These are phyloP conservation scores for Ianthella basta DNA, from an alignment of 37 sponge, comb jelly and placozoan species.

Conservation along the genomic window DNA sequence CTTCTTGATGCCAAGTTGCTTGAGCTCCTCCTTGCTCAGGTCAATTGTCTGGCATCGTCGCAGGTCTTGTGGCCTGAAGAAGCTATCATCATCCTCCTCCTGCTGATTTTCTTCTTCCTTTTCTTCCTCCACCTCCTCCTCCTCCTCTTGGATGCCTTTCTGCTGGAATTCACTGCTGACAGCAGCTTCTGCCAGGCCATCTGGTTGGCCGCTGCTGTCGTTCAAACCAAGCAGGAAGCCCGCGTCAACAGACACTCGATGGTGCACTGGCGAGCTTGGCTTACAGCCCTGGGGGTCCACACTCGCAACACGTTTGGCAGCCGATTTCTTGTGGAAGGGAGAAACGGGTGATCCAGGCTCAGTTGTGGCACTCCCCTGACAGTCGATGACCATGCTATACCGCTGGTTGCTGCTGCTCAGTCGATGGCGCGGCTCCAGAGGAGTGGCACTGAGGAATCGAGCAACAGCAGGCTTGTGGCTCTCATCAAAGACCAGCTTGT, in stretches of 20 bases:
- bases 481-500: conserved; percentile 50
- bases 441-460: conserved; percentile 34
- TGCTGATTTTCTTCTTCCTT: neutral
- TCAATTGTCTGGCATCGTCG: conserved; percentile 18
- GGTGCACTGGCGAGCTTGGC: neutral
- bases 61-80: conserved; percentile 3
- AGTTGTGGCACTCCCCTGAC: neutral
- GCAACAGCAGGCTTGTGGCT: neutral
- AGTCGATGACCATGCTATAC: neutral
- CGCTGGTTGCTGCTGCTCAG: neutral
- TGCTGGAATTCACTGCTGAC: neutral
- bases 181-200: no score
- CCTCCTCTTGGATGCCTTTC: neutral
- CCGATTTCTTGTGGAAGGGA: neutral
- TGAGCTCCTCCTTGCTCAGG: neutral
- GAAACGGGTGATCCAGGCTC: neutral
- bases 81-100: neutral
- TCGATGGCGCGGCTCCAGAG: conserved; percentile 10
- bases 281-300: neutral
- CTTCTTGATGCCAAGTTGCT: neutral
- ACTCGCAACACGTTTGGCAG: neutral
- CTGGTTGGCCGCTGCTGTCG: neutral
- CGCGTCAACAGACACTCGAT: neutral
- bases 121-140: neutral
- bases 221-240: neutral